Evolutionary conservation across 2,888 invertebrate genomes (phyloP).

Genomic region (Eupithecia tripunctaria): DNA sequence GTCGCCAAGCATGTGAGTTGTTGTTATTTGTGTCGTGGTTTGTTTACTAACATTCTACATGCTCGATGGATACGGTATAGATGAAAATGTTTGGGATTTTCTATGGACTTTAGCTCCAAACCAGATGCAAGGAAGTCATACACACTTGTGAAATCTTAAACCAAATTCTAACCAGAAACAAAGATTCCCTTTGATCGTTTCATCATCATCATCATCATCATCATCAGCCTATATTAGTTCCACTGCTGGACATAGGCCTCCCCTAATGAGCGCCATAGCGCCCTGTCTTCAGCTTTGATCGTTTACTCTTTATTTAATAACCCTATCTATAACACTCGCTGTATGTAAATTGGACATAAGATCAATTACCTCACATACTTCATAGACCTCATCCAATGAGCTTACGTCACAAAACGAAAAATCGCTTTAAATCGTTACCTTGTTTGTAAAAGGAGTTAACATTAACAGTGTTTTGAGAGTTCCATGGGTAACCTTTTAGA

Average conservation of each 20-base stretch:
- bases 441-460: not conserved
- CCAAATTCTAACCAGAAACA: not conserved
- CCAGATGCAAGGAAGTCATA: not conserved
- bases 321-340: not conserved
- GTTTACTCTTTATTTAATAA: not conserved
- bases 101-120: not conserved
- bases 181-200: not conserved
- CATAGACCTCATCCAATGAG: not conserved
- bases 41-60: no score
- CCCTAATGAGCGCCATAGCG: no score
- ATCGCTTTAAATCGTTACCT: conserved; percentile 2
- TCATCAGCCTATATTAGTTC: no score
- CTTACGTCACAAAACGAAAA: not conserved
- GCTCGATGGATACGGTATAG: no score
- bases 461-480: not conserved
- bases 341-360: not conserved
- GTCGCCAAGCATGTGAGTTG: no score
- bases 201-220: no score
- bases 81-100: not conserved
- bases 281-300: no score
- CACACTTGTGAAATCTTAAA: not conserved
- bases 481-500: conserved; percentile 14
- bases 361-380: not conserved
- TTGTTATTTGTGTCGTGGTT: no score
- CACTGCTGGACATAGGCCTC: no score